Conservation (phyloP, 2,888 invertebrate species). For the Drosophila incognita region DNA sequence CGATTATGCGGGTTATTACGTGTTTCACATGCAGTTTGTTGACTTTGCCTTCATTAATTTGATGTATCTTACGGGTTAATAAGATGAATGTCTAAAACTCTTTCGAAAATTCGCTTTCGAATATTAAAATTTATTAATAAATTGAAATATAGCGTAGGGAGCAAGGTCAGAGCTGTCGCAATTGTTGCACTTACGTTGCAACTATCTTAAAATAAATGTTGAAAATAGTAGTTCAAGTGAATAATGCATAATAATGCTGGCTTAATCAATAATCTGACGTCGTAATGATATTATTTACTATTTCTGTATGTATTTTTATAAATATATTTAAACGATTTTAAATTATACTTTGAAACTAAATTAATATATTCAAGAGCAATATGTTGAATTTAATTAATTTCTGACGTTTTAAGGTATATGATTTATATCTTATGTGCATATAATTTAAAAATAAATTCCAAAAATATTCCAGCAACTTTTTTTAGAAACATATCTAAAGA, state of each 20-base stretch:
- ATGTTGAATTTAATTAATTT: too few species aligned
- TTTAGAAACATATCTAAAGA: background rate
- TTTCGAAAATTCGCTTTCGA: background rate
- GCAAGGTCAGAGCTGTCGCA: background rate
- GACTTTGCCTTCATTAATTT: conserved; percentile 10
- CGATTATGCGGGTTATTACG: conserved; percentile 12
- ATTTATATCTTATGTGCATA: background rate
- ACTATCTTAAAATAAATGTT: background rate
- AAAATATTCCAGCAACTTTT: background rate
- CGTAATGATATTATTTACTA: background rate
- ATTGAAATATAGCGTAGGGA: background rate
- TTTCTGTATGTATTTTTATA: background rate
- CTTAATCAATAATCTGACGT: background rate
- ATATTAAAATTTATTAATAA: background rate
- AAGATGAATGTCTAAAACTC: background rate
- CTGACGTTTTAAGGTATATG: background rate
- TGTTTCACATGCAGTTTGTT: conserved; percentile 16
- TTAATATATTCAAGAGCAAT: background rate
- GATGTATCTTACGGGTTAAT: background rate
- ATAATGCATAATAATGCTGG: background rate
- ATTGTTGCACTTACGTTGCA: background rate
- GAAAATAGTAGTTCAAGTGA: background rate
- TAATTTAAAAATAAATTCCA: background rate
- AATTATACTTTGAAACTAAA: background rate
- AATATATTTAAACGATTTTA: background rate